Evolutionary conservation across 2,113 vertebrate species (phyloP).

Genomic region (Choloepus hoffmanni): DNA sequence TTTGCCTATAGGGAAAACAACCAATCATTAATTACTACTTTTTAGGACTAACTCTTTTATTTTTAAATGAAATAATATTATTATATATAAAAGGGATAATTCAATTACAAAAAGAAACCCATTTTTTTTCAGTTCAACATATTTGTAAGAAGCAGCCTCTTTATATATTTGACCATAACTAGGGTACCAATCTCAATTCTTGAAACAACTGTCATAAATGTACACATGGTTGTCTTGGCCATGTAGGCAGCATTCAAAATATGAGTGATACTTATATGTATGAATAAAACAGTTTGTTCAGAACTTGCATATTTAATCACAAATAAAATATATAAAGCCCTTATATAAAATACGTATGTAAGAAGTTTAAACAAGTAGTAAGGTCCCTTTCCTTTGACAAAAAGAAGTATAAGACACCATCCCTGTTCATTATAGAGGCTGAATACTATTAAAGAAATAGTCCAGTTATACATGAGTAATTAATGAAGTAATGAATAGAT

Average conservation of each 20-base stretch:
- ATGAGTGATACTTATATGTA: not conserved
- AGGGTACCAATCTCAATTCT: not conserved
- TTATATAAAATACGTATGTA: not conserved
- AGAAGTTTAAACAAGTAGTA: slow-evolving; percentile 22
- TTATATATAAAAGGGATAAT: slow-evolving; percentile 10
- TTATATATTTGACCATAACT: not conserved
- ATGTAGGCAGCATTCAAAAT: slow-evolving; percentile 25
- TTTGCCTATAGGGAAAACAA: not conserved
- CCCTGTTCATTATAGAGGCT: not conserved
- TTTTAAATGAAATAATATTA: not conserved
- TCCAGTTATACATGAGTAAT: not conserved
- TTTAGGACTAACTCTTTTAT: not conserved
- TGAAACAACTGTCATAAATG: slow-evolving; percentile 21
- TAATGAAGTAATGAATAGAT: slow-evolving; percentile 34
- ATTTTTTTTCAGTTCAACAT: not conserved
- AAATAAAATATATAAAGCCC: slow-evolving; percentile 48
- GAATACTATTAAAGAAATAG: slow-evolving; percentile 30
- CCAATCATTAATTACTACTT: not conserved
- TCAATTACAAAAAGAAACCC: not conserved
- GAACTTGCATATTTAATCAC: slow-evolving; percentile 27
- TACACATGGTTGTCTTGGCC: not conserved
- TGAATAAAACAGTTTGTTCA: slow-evolving; percentile 7
- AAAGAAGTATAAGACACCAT: slow-evolving; percentile 7
- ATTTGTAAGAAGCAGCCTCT: slow-evolving; percentile 7
- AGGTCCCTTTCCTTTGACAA: not conserved